A percentile compares a stretch with the other conserved stretches of the same genome.
Conservation (phyloP, 2,888 invertebrate species). For the Synergus gifuensis region DNA sequence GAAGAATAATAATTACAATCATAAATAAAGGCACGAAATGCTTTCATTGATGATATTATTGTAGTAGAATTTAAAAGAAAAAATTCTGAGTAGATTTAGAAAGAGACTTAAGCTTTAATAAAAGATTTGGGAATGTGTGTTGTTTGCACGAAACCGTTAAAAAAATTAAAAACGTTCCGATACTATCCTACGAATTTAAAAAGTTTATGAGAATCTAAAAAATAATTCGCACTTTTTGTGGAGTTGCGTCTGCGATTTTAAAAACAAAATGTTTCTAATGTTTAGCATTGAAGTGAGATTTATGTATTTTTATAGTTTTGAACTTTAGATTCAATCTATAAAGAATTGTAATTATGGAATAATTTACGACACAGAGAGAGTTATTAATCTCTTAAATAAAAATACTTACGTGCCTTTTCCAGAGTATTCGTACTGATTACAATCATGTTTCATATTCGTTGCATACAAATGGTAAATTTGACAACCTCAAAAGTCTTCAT, state of each 20-base stretch:
- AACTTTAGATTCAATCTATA: background rate
- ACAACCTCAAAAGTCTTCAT: background rate
- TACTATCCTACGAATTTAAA: background rate
- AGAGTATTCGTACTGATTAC: background rate
- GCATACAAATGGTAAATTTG: background rate
- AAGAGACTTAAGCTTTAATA: too few species aligned
- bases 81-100: background rate
- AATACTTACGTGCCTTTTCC: background rate
- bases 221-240: background rate
- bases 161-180: background rate
- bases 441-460: background rate
- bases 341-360: background rate
- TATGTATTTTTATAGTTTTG: slow-evolving; percentile 1
- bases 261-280: background rate
- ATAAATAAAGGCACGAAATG: background rate
- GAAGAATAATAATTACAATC: background rate
- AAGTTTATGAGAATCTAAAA: background rate
- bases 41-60: background rate
- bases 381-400: background rate
- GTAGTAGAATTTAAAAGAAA: background rate
- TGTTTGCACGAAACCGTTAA: background rate
- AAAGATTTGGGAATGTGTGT: background rate
- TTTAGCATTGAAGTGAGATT: background rate
- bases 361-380: background rate
- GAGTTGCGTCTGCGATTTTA: background rate